Percentiles rank a stretch among this genome's conserved stretches.
These are phyloP conservation scores for Meloidogyne hapla DNA, from an alignment of 1,140 invertebrate species.

Conservation along the genomic window DNA sequence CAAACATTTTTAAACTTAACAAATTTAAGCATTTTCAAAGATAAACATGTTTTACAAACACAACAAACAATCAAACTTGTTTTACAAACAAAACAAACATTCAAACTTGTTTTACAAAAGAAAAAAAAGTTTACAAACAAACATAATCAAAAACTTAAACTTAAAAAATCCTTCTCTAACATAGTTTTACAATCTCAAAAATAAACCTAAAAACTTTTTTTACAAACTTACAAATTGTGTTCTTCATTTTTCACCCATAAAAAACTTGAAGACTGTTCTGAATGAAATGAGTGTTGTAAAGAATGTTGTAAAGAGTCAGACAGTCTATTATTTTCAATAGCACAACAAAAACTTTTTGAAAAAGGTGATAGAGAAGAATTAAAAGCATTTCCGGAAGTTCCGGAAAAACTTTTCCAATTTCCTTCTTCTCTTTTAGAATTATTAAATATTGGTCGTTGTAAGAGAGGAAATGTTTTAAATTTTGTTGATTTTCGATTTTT, in stretches of 20 bases:
- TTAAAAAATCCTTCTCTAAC: neutral
- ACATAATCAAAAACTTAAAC: no score
- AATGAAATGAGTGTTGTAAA: neutral
- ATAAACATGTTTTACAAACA: no score
- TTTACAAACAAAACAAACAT: no score
- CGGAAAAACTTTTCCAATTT: neutral
- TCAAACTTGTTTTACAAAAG: no score
- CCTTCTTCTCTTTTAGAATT: neutral
- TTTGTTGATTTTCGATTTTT: neutral
- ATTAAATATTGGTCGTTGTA: conserved; percentile 6
- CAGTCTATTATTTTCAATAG: neutral
- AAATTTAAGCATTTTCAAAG: no score
- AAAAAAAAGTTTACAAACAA: no score
- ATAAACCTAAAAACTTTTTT: neutral
- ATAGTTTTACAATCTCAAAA: no score
- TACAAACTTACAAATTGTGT: neutral
- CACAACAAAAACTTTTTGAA: neutral
- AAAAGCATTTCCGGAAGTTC: neutral
- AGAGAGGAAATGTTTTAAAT: neutral
- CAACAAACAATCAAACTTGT: no score
- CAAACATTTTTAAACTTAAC: no score
- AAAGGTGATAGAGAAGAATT: neutral
- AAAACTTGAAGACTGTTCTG: neutral
- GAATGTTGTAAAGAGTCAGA: neutral
- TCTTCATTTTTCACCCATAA: neutral